Percentiles rank a stretch among this genome's conserved stretches.
phyloP scores from a whole-genome alignment of 2,797 vertebrate genomes.

The Catamblyrhynchus diadema region DNA sequence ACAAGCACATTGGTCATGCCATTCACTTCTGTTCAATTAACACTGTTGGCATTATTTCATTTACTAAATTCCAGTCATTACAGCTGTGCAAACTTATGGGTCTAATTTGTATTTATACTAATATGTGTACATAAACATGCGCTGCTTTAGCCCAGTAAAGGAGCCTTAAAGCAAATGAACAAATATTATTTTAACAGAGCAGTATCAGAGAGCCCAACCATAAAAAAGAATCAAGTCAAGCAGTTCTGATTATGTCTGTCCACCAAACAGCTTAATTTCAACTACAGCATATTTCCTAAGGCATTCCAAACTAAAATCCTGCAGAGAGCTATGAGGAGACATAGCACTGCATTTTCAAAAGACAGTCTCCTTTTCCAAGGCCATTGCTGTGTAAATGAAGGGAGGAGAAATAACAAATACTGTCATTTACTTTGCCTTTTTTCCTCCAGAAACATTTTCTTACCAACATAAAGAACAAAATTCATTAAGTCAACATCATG shows the following conservation, averaged over 20 bases:
- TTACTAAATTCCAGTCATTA: slow-evolving; percentile 47
- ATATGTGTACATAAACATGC: slow-evolving; percentile 13
- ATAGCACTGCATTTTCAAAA: background rate
- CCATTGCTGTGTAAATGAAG: background rate
- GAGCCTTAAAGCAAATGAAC: slow-evolving; percentile 29
- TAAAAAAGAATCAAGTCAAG: background rate
- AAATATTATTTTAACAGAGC: slow-evolving; percentile 44
- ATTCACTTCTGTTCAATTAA: slow-evolving; percentile 25
- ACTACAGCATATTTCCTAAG: background rate
- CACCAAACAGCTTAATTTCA: background rate
- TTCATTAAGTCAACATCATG: background rate
- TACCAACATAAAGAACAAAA: background rate
- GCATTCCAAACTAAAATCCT: slow-evolving; percentile 10
- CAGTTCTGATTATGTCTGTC: background rate
- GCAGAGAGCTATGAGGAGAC: background rate
- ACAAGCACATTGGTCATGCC: background rate
- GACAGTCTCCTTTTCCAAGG: background rate
- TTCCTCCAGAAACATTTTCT: background rate
- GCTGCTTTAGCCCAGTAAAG: background rate
- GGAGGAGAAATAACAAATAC: background rate
- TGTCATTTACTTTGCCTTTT: background rate
- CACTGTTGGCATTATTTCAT: slow-evolving; percentile 11
- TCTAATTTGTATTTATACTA: slow-evolving; percentile 39
- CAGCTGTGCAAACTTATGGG: slow-evolving; percentile 52
- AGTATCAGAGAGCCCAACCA: background rate